A percentile compares a stretch with the other conserved stretches of the same genome.
These are phyloP conservation scores for Heliconius hortense DNA, from an alignment of 2,888 invertebrate species.

Conservation along the genomic window DNA sequence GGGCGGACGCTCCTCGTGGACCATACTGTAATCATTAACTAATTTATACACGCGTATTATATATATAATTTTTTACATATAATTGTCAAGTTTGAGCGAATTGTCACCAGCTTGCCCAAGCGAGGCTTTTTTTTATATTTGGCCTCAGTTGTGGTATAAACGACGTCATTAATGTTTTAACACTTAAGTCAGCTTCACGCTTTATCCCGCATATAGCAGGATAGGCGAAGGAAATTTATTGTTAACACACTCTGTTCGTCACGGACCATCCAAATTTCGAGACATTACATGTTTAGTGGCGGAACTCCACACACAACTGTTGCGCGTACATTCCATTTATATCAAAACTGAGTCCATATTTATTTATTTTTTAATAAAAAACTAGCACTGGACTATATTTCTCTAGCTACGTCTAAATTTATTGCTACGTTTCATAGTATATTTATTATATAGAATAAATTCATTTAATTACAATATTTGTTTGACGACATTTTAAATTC, in stretches of 20 bases:
- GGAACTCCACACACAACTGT: background rate
- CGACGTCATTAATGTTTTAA: background rate
- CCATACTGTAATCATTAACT: conserved; percentile 27
- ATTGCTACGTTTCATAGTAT: conserved; percentile 16
- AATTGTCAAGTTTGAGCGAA: conserved; percentile 29
- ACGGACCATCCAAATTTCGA: too few relatives aligned
- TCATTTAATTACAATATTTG: background rate
- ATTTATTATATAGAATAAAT: conserved; percentile 6
- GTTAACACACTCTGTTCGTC: too few relatives aligned
- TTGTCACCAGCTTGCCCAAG: conserved; percentile 5
- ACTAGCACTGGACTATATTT: conserved; percentile 6
- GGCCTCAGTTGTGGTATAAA: background rate
- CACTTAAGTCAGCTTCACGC: background rate
- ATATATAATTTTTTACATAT: conserved; percentile 12
- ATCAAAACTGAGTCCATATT: background rate
- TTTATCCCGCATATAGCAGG: background rate
- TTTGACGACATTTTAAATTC: conserved; percentile 5
- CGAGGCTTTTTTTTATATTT: background rate
- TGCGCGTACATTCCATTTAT: background rate
- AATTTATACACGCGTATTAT: conserved; percentile 40
- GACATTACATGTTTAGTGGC: too few relatives aligned
- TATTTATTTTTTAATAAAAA: conserved; percentile 11
- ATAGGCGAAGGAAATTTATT: too few relatives aligned
- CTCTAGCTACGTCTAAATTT: conserved; percentile 21
- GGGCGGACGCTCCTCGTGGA: background rate